phyloP scores from a whole-genome alignment of 2,888 invertebrate genomes.

The Adelognathus sp. region DNA sequence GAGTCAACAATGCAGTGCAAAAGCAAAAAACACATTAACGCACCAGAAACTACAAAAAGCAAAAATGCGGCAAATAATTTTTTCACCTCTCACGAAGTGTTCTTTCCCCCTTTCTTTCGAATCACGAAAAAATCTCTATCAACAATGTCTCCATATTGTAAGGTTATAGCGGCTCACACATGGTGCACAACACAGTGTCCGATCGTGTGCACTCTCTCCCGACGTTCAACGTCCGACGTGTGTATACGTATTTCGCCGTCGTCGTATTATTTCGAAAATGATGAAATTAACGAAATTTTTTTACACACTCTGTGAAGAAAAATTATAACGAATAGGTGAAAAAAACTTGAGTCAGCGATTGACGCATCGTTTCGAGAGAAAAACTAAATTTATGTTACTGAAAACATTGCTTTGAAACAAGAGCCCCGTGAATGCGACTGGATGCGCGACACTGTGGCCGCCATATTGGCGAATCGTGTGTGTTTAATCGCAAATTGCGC shows the following conservation, averaged over 20 bases:
- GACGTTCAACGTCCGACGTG: background rate
- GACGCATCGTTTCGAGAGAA: no score
- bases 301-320: no score
- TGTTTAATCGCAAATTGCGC: no score
- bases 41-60: background rate
- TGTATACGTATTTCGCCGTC: background rate
- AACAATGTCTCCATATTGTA: slow-evolving; percentile 16
- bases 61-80: background rate
- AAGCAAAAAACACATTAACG: background rate
- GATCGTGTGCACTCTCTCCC: background rate
- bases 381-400: no score
- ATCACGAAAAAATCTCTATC: background rate
- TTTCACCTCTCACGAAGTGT: slow-evolving; percentile 4
- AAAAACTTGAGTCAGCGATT: no score
- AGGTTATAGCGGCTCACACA: slow-evolving; percentile 40
- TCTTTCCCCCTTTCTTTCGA: background rate
- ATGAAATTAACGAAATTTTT: no score
- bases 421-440: no score
- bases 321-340: no score
- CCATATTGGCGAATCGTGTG: no score
- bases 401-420: no score
- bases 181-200: slow-evolving; percentile 18
- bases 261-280: no score
- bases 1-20: background rate
- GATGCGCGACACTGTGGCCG: no score